Percentiles rank a stretch among this genome's conserved stretches.
phyloP scores from a whole-genome alignment of 2,888 invertebrate genomes.

The Melanophora roralis region DNA sequence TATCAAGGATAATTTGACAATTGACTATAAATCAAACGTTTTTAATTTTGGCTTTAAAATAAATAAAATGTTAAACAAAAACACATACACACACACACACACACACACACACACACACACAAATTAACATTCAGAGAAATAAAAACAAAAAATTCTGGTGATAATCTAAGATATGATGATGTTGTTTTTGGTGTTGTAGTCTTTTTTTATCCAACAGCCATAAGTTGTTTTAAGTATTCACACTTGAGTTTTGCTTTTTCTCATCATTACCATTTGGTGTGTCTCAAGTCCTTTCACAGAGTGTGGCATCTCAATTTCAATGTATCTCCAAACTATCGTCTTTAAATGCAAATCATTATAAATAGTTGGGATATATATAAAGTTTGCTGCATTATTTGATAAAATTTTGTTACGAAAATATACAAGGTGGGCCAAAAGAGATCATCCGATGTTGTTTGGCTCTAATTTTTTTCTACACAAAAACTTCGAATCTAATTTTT shows the following conservation, averaged over 20 bases:
- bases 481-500: too few species aligned
- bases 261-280: background rate
- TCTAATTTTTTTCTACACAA: too few species aligned
- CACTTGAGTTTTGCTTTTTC: slow-evolving; percentile 16
- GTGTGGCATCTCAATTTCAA: slow-evolving; percentile 63
- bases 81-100: too few species aligned
- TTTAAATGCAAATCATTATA: background rate
- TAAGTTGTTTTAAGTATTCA: slow-evolving; percentile 45
- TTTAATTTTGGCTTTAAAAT: slow-evolving; percentile 46
- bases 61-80: slow-evolving; percentile 35
- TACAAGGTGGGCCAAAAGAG: too few species aligned
- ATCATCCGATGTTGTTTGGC: too few species aligned
- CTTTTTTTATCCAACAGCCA: slow-evolving; percentile 4
- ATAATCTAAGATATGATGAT: slow-evolving; percentile 53
- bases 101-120: too few species aligned
- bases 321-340: slow-evolving; percentile 58
- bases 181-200: slow-evolving; percentile 30
- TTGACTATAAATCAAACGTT: slow-evolving; percentile 75
- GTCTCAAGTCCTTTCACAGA: slow-evolving; percentile 30
- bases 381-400: too few species aligned
- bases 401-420: too few species aligned
- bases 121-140: slow-evolving; percentile 1
- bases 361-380: too few species aligned
- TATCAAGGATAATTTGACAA: slow-evolving; percentile 78
- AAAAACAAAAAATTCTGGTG: slow-evolving; percentile 36